Evolutionary conservation across 1,140 invertebrate genomes (phyloP).

Genomic region (Bombus fervidus): DNA sequence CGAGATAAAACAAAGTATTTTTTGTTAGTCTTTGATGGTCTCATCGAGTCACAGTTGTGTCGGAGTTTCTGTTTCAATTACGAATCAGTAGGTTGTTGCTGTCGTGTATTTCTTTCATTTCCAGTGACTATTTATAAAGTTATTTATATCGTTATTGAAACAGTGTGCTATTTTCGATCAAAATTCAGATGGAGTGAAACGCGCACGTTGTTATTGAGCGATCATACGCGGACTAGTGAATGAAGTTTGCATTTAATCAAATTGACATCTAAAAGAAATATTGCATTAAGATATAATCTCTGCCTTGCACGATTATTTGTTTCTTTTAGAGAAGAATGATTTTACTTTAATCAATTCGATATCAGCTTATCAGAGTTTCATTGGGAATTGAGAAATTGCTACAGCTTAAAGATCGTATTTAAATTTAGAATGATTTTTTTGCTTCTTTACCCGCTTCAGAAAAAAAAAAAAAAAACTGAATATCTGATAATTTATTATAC

Average conservation of each 20-base stretch:
- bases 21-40: too few species aligned
- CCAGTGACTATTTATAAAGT: too few species aligned
- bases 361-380: background rate
- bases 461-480: too few species aligned
- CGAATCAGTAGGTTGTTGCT: too few species aligned
- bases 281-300: background rate
- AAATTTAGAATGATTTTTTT: background rate
- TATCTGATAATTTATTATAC: too few species aligned
- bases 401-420: background rate
- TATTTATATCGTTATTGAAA: too few species aligned
- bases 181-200: background rate
- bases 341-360: background rate
- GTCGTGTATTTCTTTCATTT: too few species aligned
- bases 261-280: slow-evolving; percentile 1
- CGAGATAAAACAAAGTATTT: background rate
- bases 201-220: too few species aligned
- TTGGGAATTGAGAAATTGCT: background rate
- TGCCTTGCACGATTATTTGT: background rate
- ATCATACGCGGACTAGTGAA: background rate
- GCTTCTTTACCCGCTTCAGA: too few species aligned
- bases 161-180: background rate
- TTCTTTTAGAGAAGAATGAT: background rate
- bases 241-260: background rate
- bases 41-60: too few species aligned
- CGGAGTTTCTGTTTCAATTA: background rate